These are phyloP conservation scores for Noctua fimbriata DNA, from an alignment of 2,888 invertebrate species.

Conservation along the genomic window DNA sequence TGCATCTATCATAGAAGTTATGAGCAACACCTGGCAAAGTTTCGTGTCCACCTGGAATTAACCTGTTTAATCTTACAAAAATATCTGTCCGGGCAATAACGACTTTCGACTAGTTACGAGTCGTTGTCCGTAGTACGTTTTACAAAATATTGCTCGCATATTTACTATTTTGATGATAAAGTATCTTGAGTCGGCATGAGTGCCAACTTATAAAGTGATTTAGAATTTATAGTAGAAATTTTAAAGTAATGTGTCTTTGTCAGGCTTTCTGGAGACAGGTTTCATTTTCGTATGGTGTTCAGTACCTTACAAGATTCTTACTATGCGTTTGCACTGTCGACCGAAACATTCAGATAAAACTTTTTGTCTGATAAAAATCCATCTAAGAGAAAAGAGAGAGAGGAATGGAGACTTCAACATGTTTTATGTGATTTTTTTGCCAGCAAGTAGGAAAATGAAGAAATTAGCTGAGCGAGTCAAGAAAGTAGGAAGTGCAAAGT, in stretches of 20 bases:
- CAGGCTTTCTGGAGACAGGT: not conserved
- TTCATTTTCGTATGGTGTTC: not conserved
- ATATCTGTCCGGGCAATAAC: conserved; percentile 37
- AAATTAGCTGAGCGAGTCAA: not conserved
- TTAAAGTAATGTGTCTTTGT: conserved; percentile 38
- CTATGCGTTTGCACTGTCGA: not conserved
- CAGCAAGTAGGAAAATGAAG: not conserved
- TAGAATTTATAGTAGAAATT: conserved; percentile 33
- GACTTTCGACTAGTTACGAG: not conserved
- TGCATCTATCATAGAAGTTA: not conserved
- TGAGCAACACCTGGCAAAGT: conserved; percentile 2
- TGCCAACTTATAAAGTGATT: conserved; percentile 56
- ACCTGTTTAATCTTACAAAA: conserved; percentile 36
- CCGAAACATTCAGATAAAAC: not conserved
- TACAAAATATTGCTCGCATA: conserved; percentile 42
- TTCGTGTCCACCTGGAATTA: conserved; percentile 34
- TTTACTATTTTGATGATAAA: conserved; percentile 51
- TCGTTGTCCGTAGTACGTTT: conserved; percentile 35
- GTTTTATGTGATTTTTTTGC: not conserved
- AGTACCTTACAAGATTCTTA: not conserved
- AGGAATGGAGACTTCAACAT: not conserved
- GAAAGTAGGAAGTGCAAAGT: not conserved
- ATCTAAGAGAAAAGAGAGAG: not conserved
- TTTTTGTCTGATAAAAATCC: not conserved
- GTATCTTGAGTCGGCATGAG: conserved; percentile 23